Evolutionary conservation across 1,140 invertebrate genomes (phyloP), one percentile per base, ranked within the genome.

Genomic region (Eciton burchellii): DNA sequence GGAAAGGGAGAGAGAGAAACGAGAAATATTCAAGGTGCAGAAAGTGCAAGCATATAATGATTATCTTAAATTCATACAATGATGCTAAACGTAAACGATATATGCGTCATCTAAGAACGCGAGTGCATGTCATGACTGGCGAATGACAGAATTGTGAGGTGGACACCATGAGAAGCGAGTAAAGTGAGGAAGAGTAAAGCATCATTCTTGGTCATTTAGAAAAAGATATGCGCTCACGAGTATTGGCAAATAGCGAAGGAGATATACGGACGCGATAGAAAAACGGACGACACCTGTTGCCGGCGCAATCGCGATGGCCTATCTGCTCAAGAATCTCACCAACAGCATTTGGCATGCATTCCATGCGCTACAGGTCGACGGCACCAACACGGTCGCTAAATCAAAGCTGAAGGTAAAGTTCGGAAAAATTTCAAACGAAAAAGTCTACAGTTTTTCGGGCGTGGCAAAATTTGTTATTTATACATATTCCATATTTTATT

Each of bases 301-400:
- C 4, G 41, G 4, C 19, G 11, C 14, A 65, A 92, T 88, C 19
- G 12, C 47, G 85, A 97, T 97, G 96, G 94, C 96, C 73, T 94
- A 95, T 45, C 89, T 97, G 49, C 91, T 97, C 65, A 95, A 96
- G 88, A 97, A 97, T 92, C 95, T 96, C 14, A 95, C 95, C 0
- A 97, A 97, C 87, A 96, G 95, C 89, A 95, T 97, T 81, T 97
- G 96, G 96, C 96, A 97, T 90, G 96, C 96, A 16, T 97, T 97
- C 91, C 94, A 96, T 83, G 95, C 96, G 1, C 91, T 97, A 29
- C 95, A 96, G 86, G 95, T 95, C 65, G 95, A 96, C 60, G 90
- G 94, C 52, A 91, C 90, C 74, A 95, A 95, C 65, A 92, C 94
- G 56, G 96, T 97, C 19, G 95, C 96, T 66, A 97, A 97, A 93